A percentile compares a stretch with the other conserved stretches of the same genome.
These are phyloP conservation scores for Baryphthengus martii DNA, from an alignment of 2,113 vertebrate genomes.

Conservation along the genomic window DNA sequence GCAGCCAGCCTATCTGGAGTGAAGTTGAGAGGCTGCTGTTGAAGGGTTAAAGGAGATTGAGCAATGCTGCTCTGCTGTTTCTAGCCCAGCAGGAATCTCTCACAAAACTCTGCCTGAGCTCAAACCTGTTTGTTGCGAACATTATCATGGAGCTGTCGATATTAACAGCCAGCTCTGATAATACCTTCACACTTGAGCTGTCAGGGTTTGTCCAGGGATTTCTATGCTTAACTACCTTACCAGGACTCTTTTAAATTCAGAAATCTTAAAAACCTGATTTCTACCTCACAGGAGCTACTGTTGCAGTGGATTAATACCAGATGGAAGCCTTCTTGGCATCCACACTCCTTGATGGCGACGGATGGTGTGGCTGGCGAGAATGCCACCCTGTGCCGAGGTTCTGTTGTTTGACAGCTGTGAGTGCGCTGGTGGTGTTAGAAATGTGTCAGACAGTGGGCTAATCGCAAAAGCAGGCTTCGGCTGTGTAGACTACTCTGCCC, in stretches of 20 bases:
- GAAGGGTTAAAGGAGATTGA: neutral
- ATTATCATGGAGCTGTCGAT: conserved; percentile 14
- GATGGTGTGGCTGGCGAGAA: neutral
- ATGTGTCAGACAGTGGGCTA: neutral
- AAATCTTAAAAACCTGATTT: neutral
- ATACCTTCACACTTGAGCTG: neutral
- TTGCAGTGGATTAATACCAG: neutral
- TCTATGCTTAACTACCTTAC: neutral
- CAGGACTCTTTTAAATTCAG: neutral
- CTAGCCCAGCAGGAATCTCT: neutral
- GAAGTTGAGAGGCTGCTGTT: neutral
- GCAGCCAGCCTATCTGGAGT: neutral
- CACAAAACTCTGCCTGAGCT: neutral
- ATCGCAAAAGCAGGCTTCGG: neutral
- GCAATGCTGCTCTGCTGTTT: neutral
- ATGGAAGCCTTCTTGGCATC: neutral
- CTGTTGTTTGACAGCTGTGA: neutral
- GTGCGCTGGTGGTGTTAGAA: neutral
- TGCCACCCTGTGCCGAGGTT: fast-evolving
- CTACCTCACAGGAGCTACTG: neutral
- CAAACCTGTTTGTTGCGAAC: neutral
- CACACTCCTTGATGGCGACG: neutral
- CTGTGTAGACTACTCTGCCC: neutral
- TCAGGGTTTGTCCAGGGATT: neutral
- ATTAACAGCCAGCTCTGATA: neutral